These are phyloP conservation scores for Oceanodroma leucorhoa DNA, from an alignment of 2,797 vertebrate species.

Conservation along the genomic window DNA sequence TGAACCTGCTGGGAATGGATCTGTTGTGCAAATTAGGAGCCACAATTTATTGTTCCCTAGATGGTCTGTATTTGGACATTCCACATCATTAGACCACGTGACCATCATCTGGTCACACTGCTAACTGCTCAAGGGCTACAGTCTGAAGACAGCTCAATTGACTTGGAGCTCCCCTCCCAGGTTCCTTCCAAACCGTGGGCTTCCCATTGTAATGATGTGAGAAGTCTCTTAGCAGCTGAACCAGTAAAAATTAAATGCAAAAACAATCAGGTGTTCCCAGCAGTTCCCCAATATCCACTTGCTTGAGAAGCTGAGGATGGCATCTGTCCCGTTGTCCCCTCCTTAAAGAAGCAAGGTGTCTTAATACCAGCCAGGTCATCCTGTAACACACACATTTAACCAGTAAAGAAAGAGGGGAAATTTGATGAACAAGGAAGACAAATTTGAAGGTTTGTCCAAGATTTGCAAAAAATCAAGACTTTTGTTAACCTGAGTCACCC, in stretches of 20 bases:
- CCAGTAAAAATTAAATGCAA: neutral
- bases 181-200: neutral
- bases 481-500: neutral
- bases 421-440: neutral
- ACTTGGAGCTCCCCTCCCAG: neutral
- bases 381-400: neutral
- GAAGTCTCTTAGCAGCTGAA: neutral
- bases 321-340: neutral
- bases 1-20: neutral
- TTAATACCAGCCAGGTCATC: neutral
- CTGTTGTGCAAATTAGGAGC: neutral
- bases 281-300: neutral
- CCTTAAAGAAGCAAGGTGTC: neutral
- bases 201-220: neutral
- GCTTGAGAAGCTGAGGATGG: neutral
- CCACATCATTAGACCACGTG: neutral
- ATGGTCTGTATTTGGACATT: neutral
- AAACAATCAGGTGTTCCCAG: neutral
- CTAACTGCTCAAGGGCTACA: neutral
- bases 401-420: neutral
- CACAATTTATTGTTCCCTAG: neutral
- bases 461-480: neutral
- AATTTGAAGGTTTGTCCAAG: neutral
- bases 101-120: neutral
- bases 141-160: neutral